These are phyloP conservation scores for Oikopleura dioica DNA, from an alignment of 23 tunicate genomes.

Conservation along the genomic window DNA sequence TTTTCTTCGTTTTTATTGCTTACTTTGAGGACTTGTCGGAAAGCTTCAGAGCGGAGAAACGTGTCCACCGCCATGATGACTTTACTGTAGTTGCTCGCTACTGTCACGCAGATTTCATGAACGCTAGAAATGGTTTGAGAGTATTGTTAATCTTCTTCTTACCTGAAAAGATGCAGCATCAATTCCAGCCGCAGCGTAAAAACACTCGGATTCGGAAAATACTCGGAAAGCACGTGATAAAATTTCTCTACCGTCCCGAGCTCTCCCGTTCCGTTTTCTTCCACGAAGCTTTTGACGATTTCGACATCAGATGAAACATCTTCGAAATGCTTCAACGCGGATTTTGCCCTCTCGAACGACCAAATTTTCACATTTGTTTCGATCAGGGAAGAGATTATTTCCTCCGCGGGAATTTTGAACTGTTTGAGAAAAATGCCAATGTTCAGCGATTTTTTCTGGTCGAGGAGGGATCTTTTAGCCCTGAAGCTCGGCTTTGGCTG, in stretches of 20 bases:
- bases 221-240: too few relatives aligned
- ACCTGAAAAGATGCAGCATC: too few relatives aligned
- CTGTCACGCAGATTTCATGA: too few relatives aligned
- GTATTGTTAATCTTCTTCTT: too few relatives aligned
- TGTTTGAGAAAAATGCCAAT: slow-evolving; percentile 73
- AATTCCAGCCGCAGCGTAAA: too few relatives aligned
- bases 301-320: neutral
- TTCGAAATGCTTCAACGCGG: neutral
- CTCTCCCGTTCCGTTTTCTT: neutral
- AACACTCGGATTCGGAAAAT: too few relatives aligned
- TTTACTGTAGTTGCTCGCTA: too few relatives aligned
- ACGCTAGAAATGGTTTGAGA: too few relatives aligned
- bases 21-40: neutral
- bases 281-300: neutral
- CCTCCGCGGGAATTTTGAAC: slow-evolving; percentile 29
- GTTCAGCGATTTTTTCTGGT: slow-evolving; percentile 44
- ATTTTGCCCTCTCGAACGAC: neutral
- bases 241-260: neutral
- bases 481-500: neutral
- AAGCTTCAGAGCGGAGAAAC: neutral
- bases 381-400: slow-evolving; percentile 30
- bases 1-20: too few relatives aligned
- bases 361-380: slow-evolving; percentile 23
- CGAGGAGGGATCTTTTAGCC: slow-evolving; percentile 29
- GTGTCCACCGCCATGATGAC: neutral